These are phyloP conservation scores for Tiaroga cobitis DNA, from an alignment of 2,797 vertebrate species.

Conservation along the genomic window DNA sequence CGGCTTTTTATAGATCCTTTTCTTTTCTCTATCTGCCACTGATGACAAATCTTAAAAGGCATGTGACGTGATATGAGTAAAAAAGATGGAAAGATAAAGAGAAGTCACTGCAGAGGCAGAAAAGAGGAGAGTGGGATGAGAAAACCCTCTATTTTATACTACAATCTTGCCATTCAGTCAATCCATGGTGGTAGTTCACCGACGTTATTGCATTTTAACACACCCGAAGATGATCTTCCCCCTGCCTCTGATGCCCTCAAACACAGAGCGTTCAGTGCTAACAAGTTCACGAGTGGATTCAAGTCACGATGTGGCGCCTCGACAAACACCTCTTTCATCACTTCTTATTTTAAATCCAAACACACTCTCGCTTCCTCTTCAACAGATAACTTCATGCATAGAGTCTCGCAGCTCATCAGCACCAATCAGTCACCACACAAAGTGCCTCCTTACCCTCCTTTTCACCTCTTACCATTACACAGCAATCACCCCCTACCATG, in stretches of 20 bases:
- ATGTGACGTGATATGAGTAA: constrained; percentile 34
- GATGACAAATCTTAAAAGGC: constrained; percentile 39
- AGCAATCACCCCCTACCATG: constrained; percentile 31
- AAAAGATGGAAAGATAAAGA: constrained; percentile 27
- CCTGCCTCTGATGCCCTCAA: constrained; percentile 17
- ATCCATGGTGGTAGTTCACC: not conserved
- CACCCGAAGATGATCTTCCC: constrained; percentile 25
- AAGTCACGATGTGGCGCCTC: constrained; percentile 36
- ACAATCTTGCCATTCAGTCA: not conserved
- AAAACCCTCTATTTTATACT: constrained; percentile 35
- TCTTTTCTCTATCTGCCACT: constrained; percentile 40
- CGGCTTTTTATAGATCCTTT: constrained; percentile 27
- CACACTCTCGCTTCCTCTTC: constrained; percentile 28
- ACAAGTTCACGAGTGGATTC: constrained; percentile 42
- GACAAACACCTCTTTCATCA: constrained; percentile 39
- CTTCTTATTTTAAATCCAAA: constrained; percentile 46
- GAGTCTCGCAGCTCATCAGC: constrained; percentile 35
- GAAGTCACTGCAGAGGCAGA: not conserved
- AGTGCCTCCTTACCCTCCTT: constrained; percentile 26
- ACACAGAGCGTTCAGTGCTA: constrained; percentile 30
- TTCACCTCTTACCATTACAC: constrained; percentile 33
- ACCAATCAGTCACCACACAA: constrained; percentile 37
- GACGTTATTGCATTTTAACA: constrained; percentile 27
- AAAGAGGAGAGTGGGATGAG: constrained; percentile 16
- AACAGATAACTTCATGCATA: constrained; percentile 34